A percentile compares a stretch with the other conserved stretches of the same genome.
Conservation (phyloP, 1,140 invertebrate genomes). For the Stratiolaelaps scimitus region DNA sequence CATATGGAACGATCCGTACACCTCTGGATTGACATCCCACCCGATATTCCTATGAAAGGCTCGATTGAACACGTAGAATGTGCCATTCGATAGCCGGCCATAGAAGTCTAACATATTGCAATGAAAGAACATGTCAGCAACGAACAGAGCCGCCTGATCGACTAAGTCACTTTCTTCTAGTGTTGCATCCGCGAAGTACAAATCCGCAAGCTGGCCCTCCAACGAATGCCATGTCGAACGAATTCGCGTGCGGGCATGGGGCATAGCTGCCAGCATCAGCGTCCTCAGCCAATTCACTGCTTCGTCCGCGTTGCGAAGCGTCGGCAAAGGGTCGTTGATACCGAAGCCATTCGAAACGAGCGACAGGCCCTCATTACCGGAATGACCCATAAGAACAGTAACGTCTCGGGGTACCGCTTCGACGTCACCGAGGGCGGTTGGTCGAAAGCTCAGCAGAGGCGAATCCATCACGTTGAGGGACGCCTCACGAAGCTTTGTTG, state of each 20-base stretch:
- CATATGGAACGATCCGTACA: slow-evolving; percentile 11
- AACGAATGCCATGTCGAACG: neutral
- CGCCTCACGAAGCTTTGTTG: neutral
- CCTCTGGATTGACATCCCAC: neutral
- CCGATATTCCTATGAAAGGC: neutral
- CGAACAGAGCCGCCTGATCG: neutral
- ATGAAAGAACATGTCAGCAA: neutral
- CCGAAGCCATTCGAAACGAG: slow-evolving; percentile 13
- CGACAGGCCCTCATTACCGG: neutral
- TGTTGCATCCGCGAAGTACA: neutral
- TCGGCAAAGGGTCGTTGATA: neutral
- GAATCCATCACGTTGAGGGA: neutral
- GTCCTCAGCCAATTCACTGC: neutral
- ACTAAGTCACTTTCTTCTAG: neutral
- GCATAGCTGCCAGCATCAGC: neutral
- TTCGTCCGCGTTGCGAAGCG: neutral
- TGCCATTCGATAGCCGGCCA: neutral
- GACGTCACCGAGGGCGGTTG: neutral
- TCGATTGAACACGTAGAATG: slow-evolving; percentile 10
- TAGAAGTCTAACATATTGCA: neutral
- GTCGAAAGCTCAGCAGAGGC: neutral
- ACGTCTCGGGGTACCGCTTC: neutral
- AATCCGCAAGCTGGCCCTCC: neutral
- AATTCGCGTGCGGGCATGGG: neutral
- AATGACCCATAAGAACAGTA: slow-evolving; percentile 1